Evolutionary conservation across 2,888 invertebrate species (phyloP).

Genomic region (Aquatica leii): DNA sequence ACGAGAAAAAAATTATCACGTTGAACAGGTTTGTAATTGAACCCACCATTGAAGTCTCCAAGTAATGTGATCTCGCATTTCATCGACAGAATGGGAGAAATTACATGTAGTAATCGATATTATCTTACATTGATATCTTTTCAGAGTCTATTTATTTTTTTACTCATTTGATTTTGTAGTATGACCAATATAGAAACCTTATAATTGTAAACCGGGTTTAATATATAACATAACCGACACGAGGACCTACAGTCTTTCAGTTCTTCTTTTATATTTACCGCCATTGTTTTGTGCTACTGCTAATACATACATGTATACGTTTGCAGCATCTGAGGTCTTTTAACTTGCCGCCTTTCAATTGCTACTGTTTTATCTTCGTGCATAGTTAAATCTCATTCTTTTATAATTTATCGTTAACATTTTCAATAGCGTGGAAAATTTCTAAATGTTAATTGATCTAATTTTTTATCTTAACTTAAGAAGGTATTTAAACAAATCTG

Average conservation of each 20-base stretch:
- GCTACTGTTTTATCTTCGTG: slow-evolving; percentile 41
- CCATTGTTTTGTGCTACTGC: slow-evolving; percentile 43
- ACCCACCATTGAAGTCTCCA: slow-evolving; percentile 22
- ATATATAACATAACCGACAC: slow-evolving; percentile 30
- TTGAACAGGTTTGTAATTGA: slow-evolving; percentile 6
- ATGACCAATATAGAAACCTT: slow-evolving; percentile 14
- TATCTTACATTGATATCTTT: slow-evolving; percentile 29
- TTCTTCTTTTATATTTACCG: slow-evolving; percentile 40
- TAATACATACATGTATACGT: slow-evolving; percentile 46
- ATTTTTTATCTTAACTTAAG: neutral
- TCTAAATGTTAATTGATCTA: slow-evolving; percentile 13
- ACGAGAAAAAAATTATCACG: slow-evolving; percentile 5
- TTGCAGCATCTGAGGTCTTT: slow-evolving; percentile 42
- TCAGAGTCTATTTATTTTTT: slow-evolving; percentile 25
- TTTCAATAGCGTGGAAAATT: slow-evolving; percentile 9
- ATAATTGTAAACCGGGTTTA: slow-evolving; percentile 32
- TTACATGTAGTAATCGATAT: slow-evolving; percentile 26
- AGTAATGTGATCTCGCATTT: slow-evolving; percentile 17
- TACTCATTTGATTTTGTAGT: slow-evolving; percentile 19
- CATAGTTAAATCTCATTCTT: slow-evolving; percentile 16
- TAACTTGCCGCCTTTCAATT: slow-evolving; percentile 43
- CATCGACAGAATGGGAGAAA: slow-evolving; percentile 27
- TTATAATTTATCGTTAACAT: slow-evolving; percentile 13
- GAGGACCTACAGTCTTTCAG: slow-evolving; percentile 35
- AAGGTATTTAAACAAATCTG: slow-evolving; percentile 12